Percentiles rank a stretch among this genome's conserved stretches.
Evolutionary conservation across 2,888 invertebrate genomes (phyloP).

Genomic region (Pristionchus fissidentatus): DNA sequence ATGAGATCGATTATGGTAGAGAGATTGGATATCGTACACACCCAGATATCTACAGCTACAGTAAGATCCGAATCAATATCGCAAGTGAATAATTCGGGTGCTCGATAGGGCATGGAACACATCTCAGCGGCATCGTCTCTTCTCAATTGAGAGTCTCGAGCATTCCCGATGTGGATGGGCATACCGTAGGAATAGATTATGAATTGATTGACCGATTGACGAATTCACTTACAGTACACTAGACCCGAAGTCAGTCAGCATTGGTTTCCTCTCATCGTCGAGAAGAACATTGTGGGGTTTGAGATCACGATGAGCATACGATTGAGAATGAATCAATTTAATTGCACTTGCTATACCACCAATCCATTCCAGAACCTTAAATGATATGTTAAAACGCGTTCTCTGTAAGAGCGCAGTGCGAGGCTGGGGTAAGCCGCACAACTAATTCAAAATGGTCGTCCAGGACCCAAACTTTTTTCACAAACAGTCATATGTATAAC

Average conservation of each 20-base stretch:
- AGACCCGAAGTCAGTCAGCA: constrained; percentile 88
- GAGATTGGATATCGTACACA: constrained; percentile 75
- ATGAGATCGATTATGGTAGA: neutral
- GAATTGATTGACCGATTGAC: neutral
- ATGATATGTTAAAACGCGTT: neutral
- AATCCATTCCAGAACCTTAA: constrained; percentile 55
- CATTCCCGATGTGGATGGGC: constrained; percentile 75
- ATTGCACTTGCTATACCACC: constrained; percentile 60
- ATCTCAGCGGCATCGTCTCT: constrained; percentile 88
- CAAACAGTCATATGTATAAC: too few species aligned
- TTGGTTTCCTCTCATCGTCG: constrained; percentile 82
- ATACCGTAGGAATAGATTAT: constrained; percentile 60
- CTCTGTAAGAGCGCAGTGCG: too few species aligned
- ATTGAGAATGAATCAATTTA: constrained; percentile 57
- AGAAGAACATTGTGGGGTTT: constrained; percentile 89
- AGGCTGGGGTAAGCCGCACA: too few species aligned
- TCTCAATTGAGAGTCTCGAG: constrained; percentile 77
- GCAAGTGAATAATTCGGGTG: constrained; percentile 89
- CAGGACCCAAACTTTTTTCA: too few species aligned
- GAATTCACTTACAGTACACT: constrained; percentile 64
- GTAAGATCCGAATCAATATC: constrained; percentile 87
- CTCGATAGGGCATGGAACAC: constrained; percentile 89
- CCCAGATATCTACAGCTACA: constrained; percentile 90
- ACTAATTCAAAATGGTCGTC: too few species aligned
- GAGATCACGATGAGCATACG: constrained; percentile 81